Evolutionary conservation across 2,888 invertebrate species (phyloP).

Genomic region (Rugalucina vietnamica): DNA sequence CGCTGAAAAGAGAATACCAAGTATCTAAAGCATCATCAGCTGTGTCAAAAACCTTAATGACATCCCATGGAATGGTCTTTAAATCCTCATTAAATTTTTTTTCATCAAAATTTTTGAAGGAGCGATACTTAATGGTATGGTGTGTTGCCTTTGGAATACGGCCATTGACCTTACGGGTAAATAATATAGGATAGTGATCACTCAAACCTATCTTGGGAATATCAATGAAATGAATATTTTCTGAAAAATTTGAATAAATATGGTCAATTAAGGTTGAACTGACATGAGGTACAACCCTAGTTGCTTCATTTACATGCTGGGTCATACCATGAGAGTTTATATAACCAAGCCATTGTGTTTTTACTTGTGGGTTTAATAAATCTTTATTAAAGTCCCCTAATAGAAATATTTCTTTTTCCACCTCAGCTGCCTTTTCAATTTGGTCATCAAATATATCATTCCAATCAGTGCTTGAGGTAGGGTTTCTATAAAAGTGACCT

Average conservation of each 20-base stretch:
- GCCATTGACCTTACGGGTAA: too few species aligned
- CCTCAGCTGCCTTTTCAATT: not conserved
- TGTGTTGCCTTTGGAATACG: too few species aligned
- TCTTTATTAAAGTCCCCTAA: too few species aligned
- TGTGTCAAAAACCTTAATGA: too few species aligned
- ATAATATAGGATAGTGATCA: not conserved
- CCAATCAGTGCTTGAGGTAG: not conserved
- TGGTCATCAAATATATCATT: slow-evolving; percentile 1
- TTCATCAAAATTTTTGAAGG: too few species aligned
- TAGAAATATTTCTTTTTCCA: not conserved
- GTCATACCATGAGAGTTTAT: not conserved
- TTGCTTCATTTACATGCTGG: not conserved
- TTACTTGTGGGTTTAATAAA: not conserved
- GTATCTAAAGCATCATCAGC: too few species aligned
- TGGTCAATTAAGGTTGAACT: not conserved
- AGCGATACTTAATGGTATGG: too few species aligned
- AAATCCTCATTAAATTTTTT: too few species aligned
- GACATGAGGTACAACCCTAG: not conserved
- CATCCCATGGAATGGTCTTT: too few species aligned
- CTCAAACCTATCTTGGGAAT: not conserved
- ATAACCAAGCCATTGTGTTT: not conserved
- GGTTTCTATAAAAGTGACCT: not conserved
- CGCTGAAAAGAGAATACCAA: too few species aligned
- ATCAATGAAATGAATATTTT: not conserved
- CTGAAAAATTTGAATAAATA: not conserved